Base-by-base conservation (phyloP, 2,888 invertebrate species). In the Aricia artaxerxes region DNA sequence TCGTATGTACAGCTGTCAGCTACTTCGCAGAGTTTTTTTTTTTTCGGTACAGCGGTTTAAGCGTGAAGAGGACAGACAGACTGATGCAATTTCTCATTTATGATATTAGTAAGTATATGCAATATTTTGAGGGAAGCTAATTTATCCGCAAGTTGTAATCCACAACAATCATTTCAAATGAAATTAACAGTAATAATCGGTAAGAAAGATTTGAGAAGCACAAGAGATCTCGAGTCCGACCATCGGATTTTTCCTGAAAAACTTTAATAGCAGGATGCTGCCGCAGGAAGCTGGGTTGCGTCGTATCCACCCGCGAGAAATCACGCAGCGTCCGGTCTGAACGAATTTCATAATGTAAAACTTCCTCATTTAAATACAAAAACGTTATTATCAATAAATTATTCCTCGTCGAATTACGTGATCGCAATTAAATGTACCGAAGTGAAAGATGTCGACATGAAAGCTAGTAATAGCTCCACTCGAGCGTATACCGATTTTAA, bases 401-500 rank as follows among this genome's bases (percentile, higher is more conserved):
- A 7, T 75, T 35, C 53, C 75, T 53, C 73, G 44, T 2, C 44
- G 24, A 75, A 75, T 75, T 76, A 76, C 57, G 76, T 57, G 75
- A 53, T 76, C 24, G 69, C 64, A 69, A 78, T 79, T 80, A 79
- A 77, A 77, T 77, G 80, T 78, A 78, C 77, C 76, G 49, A 80
- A 82, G 83, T 82, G 83, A 84, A 83, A 83, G 82, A 84, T 81
- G 86, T 88, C 88, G 86, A 89, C 88, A 89, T 86, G 91, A 93
- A 92, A 93, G 92, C 89, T 89, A 87, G 85, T 87, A 89, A 90
- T 86, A 87, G 87, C 89, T 87, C 87, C 86, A 86, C 85, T 83
- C 85, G 82, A 82, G 83, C 83, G 82, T 82, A 84, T 84, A 84
- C 82, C 85, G 86, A 85, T 87, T 88, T 88, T 88, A 90, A 87